phyloP scores from a whole-genome alignment of 2,113 vertebrate genomes.

The Hemichromis elongatus region DNA sequence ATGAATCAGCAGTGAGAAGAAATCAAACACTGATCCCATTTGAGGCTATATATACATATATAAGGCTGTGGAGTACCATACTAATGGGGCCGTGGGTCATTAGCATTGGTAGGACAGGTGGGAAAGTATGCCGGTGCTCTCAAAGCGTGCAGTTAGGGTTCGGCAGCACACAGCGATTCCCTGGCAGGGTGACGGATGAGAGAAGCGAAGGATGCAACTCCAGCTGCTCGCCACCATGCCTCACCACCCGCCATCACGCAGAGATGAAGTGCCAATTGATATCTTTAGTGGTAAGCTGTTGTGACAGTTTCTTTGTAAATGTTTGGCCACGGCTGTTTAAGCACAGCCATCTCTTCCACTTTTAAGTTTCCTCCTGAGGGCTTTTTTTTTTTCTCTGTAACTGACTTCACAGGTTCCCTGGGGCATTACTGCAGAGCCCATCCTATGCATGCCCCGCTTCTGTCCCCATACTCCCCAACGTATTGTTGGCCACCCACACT shows the following conservation, averaged over 20 bases:
- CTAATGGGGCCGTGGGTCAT: constrained; percentile 24
- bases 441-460: background rate
- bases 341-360: constrained; percentile 32
- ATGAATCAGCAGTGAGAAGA: background rate
- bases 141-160: constrained; percentile 28
- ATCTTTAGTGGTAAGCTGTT: constrained; percentile 36
- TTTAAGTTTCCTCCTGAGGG: constrained; percentile 5
- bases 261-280: constrained; percentile 43
- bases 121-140: background rate
- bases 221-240: constrained; percentile 30
- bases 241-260: background rate
- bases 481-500: background rate
- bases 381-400: background rate
- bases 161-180: background rate
- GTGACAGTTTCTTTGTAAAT: constrained; percentile 58
- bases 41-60: background rate
- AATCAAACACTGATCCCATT: background rate
- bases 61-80: background rate
- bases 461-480: background rate
- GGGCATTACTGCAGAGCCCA: background rate
- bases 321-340: constrained; percentile 41
- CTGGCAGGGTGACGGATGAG: constrained; percentile 31
- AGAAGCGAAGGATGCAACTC: background rate
- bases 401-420: background rate
- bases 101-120: constrained; percentile 35